Conservation (phyloP, 2,113 vertebrate species). For the Sisor rabdophorus region DNA sequence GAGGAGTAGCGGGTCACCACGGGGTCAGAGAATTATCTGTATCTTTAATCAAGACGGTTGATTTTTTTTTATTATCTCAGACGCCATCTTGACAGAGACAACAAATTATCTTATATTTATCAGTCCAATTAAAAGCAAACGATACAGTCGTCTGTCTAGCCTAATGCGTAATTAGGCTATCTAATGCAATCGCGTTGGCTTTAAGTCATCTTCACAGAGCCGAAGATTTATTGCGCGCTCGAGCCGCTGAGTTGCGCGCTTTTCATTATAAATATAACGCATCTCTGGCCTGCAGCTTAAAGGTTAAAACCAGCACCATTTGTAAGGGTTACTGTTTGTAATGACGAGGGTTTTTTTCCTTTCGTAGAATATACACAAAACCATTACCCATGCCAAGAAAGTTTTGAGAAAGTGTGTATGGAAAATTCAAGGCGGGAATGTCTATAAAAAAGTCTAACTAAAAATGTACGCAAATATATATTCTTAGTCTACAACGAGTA, state of each 20-base stretch:
- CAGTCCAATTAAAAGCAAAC: conserved; percentile 44
- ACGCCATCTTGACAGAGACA: conserved; percentile 62
- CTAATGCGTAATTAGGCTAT: conserved; percentile 36
- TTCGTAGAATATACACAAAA: neutral
- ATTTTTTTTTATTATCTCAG: conserved; percentile 55
- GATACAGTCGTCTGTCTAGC: conserved; percentile 29
- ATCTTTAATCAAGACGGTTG: conserved; percentile 49
- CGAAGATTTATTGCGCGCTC: conserved; percentile 16
- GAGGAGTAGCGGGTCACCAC: conserved; percentile 48
- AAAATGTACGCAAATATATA: too few species aligned
- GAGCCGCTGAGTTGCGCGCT: conserved; percentile 19
- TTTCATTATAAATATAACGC: neutral
- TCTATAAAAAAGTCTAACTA: too few species aligned
- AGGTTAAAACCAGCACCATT: neutral
- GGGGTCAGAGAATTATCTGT: conserved; percentile 57
- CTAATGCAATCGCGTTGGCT: conserved; percentile 27
- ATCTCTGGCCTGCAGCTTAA: neutral
- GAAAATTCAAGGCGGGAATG: neutral
- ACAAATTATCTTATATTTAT: conserved; percentile 61
- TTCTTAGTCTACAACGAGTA: too few species aligned
- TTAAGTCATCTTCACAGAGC: conserved; percentile 31
- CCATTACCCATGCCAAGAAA: neutral
- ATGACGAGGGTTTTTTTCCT: too few species aligned
- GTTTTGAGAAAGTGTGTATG: neutral
- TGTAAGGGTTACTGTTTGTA: neutral